Evolutionary conservation across 37 sponge, comb jelly and placozoan species (phyloP).

Genomic region (Hexactinellida sp.): DNA sequence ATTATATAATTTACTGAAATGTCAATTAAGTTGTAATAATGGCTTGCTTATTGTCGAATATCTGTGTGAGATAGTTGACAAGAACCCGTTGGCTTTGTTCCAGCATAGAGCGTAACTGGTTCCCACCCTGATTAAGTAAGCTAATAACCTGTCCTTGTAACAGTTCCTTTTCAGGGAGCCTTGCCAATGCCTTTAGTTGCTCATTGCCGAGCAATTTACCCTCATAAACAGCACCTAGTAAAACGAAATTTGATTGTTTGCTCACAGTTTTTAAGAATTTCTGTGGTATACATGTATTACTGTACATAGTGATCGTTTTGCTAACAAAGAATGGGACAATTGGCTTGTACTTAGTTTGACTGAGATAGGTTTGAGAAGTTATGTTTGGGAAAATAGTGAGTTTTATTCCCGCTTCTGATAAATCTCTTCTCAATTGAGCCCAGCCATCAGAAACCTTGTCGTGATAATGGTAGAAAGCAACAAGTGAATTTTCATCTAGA

Average conservation of each 20-base stretch:
- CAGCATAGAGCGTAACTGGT: not conserved
- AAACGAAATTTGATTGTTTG: not conserved
- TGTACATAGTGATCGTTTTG: conserved; percentile 10
- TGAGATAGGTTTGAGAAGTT: not conserved
- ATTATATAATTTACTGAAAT: not conserved
- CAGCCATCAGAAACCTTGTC: not conserved
- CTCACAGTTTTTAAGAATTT: not conserved
- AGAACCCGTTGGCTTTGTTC: not conserved
- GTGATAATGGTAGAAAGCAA: conserved; percentile 11
- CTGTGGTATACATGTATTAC: not conserved
- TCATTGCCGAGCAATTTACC: not conserved
- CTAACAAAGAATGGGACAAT: not conserved
- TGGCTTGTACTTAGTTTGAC: not conserved
- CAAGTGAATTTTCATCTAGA: not conserved
- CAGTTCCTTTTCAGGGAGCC: not conserved
- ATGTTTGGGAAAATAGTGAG: not conserved
- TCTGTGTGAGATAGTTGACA: not conserved
- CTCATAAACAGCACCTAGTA: not conserved
- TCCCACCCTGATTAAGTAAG: not conserved
- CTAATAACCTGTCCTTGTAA: not conserved
- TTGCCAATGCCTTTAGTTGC: not conserved
- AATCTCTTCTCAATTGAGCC: not conserved
- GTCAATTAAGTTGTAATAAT: not conserved
- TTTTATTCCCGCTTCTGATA: not conserved
- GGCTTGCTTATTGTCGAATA: not conserved